A percentile compares a stretch with the other conserved stretches of the same genome.
Conservation (phyloP, 2,113 vertebrate species). For the Noturus placidus region DNA sequence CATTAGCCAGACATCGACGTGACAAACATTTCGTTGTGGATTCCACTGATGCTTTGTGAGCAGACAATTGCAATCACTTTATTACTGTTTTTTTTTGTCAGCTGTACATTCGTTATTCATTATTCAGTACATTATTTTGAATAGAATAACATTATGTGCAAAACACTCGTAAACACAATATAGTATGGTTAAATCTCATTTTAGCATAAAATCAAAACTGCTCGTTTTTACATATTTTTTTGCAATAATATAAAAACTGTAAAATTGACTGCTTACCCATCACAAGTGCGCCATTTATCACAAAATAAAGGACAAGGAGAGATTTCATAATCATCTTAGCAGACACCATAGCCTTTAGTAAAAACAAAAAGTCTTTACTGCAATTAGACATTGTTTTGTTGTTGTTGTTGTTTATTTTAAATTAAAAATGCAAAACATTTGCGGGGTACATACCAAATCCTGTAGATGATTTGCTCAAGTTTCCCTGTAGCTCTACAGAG, state of each 20-base stretch:
- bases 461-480: not conserved
- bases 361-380: not conserved
- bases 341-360: not conserved
- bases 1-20: slow-evolving; percentile 67
- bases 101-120: not conserved
- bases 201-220: not conserved
- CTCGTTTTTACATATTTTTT: not conserved
- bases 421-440: not conserved
- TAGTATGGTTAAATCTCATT: not conserved
- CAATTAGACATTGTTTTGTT: not conserved
- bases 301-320: not conserved
- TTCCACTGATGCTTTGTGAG: not conserved
- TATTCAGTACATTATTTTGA: not conserved
- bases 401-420: not conserved
- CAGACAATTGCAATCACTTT: not conserved
- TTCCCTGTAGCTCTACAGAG: not conserved
- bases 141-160: not conserved
- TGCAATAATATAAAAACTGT: not conserved
- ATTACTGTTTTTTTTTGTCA: not conserved
- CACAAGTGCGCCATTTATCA: too few relatives aligned
- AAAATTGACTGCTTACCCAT: slow-evolving; percentile 19
- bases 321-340: not conserved
- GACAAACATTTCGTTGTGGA: slow-evolving; percentile 44
- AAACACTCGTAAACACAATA: not conserved
- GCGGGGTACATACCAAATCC: not conserved